Percentiles rank a stretch among this genome's conserved stretches.
Evolutionary conservation across 2,888 invertebrate genomes (phyloP).

Genomic region (Drosophila crucigera): DNA sequence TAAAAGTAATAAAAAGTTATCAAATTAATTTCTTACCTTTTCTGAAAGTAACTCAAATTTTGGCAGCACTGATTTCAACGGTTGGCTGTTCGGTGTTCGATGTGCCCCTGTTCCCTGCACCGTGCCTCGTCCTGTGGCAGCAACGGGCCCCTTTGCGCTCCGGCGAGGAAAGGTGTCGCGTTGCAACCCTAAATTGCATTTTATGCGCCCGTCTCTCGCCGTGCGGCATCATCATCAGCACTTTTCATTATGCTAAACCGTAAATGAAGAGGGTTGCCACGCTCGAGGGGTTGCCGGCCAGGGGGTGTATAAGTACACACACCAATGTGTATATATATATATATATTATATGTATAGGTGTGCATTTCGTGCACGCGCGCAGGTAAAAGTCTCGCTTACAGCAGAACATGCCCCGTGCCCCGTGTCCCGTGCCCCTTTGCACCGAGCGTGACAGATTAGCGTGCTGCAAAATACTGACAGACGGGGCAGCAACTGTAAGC

Average conservation of each 20-base stretch:
- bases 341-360: conserved; percentile 19
- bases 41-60: not conserved
- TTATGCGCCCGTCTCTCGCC: conserved; percentile 37
- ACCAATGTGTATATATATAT: not conserved
- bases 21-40: not conserved
- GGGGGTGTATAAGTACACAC: conserved; percentile 6
- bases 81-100: not conserved
- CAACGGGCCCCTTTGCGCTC: conserved; percentile 18
- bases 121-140: conserved; percentile 20
- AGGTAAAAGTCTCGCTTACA: conserved; percentile 53
- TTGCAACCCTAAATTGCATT: conserved; percentile 81
- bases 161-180: conserved; percentile 69
- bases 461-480: conserved; percentile 73
- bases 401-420: not conserved
- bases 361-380: conserved; percentile 49
- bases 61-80: not conserved
- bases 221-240: conserved; percentile 73
- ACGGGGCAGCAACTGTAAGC: conserved; percentile 61
- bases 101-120: not conserved
- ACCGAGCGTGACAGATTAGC: conserved; percentile 75
- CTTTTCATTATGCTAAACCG: conserved; percentile 79
- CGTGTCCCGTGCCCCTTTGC: conserved; percentile 5
- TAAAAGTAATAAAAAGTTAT: not conserved
- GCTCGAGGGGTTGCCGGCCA: not conserved
- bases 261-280: conserved; percentile 76